Conservation (phyloP, 2,888 invertebrate species). For the Carabus problematicus region DNA sequence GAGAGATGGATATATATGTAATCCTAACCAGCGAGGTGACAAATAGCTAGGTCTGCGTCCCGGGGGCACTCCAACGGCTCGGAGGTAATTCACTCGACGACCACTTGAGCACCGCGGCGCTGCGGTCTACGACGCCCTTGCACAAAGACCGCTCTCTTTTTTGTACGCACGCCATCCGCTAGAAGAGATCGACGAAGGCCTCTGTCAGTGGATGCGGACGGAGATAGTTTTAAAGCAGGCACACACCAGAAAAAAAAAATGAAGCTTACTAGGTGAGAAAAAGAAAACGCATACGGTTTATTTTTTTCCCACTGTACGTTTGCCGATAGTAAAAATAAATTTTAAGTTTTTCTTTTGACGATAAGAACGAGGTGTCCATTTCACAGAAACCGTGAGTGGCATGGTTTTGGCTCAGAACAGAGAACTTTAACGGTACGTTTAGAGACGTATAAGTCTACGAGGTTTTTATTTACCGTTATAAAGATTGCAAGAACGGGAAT, state of each 20-base stretch:
- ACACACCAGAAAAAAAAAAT: conserved; percentile 10
- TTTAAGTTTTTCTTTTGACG: conserved; percentile 16
- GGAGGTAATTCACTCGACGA: conserved; percentile 24
- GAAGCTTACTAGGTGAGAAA: conserved; percentile 19
- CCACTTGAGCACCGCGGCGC: conserved; percentile 19
- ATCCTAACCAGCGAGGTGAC: conserved; percentile 18
- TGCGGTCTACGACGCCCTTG: neutral
- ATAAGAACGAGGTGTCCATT: neutral
- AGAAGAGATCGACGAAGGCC: no score
- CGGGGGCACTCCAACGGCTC: neutral
- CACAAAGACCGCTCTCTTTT: conserved; percentile 15
- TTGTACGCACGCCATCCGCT: conserved; percentile 11
- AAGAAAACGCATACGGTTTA: conserved; percentile 2
- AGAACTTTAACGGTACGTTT: no score
- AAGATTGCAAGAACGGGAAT: no score
- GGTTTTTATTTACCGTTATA: no score
- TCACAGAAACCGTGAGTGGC: no score
- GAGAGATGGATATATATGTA: conserved; percentile 19
- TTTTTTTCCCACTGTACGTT: conserved; percentile 11
- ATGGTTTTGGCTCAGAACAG: no score
- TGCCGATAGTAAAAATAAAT: conserved; percentile 33
- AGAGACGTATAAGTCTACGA: no score
- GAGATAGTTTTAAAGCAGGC: conserved; percentile 29
- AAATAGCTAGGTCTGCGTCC: conserved; percentile 13
- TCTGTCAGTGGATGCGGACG: neutral